phyloP scores from a whole-genome alignment of 1,140 invertebrate genomes.

The Cyclina sinensis region DNA sequence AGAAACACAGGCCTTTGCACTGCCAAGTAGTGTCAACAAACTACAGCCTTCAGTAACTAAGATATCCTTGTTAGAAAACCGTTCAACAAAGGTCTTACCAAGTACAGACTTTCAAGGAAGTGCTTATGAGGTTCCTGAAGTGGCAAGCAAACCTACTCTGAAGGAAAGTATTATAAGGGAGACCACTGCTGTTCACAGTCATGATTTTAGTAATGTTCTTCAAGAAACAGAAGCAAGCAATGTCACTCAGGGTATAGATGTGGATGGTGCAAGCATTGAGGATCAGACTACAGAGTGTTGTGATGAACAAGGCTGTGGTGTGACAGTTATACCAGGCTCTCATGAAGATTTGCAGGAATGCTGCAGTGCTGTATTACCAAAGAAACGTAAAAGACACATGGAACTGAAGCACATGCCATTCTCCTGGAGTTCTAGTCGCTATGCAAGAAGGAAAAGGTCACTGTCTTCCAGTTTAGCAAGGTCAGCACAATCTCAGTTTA shows the following conservation, averaged over 20 bases:
- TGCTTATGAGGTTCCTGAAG: neutral
- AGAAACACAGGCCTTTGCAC: neutral
- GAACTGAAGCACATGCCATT: conserved; percentile 80
- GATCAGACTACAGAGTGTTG: conserved; percentile 68
- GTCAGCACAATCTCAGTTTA: neutral
- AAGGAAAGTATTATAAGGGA: neutral
- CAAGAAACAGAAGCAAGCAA: neutral
- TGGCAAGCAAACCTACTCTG: neutral
- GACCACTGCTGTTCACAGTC: neutral
- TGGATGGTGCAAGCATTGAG: neutral
- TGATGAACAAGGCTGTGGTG: conserved; percentile 77
- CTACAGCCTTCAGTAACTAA: neutral
- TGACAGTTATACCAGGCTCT: conserved; percentile 79
- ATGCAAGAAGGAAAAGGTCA: conserved; percentile 54
- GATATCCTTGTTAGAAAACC: neutral
- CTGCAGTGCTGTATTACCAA: conserved; percentile 83
- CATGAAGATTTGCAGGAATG: conserved; percentile 81
- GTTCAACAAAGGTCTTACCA: neutral
- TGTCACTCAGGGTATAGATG: neutral
- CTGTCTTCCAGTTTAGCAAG: conserved; percentile 13
- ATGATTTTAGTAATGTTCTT: neutral
- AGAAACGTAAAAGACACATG: conserved; percentile 84
- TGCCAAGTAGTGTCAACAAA: neutral
- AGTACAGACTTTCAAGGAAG: neutral
- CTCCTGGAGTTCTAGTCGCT: conserved; percentile 52